Base-by-base conservation (phyloP, 2,888 invertebrate species). In the Drosophila kanekoi region DNA sequence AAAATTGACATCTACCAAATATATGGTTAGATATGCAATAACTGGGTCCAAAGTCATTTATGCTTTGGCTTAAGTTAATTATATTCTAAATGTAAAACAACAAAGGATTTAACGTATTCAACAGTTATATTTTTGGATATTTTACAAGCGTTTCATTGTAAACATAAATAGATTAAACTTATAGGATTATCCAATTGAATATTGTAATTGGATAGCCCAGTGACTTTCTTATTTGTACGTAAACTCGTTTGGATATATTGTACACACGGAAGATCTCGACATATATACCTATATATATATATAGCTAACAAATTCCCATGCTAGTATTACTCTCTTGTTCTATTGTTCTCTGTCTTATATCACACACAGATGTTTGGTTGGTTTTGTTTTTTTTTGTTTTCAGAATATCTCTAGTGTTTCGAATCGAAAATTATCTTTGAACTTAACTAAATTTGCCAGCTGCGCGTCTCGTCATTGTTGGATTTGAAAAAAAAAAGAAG, bases 321-420 rank as follows among this genome's bases (percentile, higher is more conserved):
- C 33, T 67, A 20, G 40, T 23, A 35, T 54, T 52, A 52, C 28
- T 59, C n/a, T n/a, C n/a, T n/a, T n/a, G n/a, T n/a, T 72, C 63
- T 65, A 89, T 84, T 83, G 80, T 89, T 83, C 45, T 83, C 61
- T 72, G 59, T 60, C 45, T 53, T 62, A 40, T 89, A 89, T 81
- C 89, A 87, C 89, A 87, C 67, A 66, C 57, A 77, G 35, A 54
- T 20, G 38, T 56, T 35, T 61, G 33, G 28, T 62, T 64, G 45
- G 16, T 53, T 65, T 44, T 20, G 40, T 51, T 43, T 33, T 23
- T 43, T 40, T 45, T 35, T 45, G 32, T 18, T 37, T 18, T 48
- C 47, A 54, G 63, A 73, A 79, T 61, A 79, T 79, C 49, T 81
- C 52, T 53, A 14, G 37, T 37, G 54, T 72, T 48, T 43, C 32